phyloP scores from a whole-genome alignment of 2,113 vertebrate species.

The Rhabdornis inornatus region DNA sequence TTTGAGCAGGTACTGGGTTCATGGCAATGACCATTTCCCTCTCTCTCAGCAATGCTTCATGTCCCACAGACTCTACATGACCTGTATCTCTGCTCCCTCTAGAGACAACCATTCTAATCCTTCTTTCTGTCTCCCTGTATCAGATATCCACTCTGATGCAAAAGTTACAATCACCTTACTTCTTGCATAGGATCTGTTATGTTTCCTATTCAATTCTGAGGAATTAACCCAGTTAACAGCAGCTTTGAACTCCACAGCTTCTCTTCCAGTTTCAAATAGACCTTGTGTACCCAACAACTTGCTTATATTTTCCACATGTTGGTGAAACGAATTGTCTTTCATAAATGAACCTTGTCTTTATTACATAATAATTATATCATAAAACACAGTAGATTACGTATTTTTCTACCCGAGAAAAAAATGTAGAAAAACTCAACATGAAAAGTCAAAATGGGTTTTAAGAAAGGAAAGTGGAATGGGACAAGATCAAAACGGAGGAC shows the following conservation, averaged over 20 bases:
- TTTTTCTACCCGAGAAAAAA: background rate
- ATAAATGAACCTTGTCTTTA: background rate
- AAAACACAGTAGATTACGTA: background rate
- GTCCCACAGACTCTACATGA: background rate
- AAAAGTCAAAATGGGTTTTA: background rate
- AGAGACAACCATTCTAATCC: background rate
- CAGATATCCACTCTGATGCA: background rate
- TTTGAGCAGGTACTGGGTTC: background rate
- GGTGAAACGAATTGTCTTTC: background rate
- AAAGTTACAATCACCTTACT: background rate
- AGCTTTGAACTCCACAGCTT: background rate
- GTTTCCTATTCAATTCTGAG: background rate
- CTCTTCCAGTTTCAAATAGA: background rate
- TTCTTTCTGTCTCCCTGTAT: background rate
- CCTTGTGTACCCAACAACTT: background rate
- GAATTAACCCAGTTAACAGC: background rate
- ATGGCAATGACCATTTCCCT: background rate
- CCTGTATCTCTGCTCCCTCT: background rate
- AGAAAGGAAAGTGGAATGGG: background rate
- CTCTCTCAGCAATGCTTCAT: accelerated
- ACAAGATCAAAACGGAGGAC: background rate
- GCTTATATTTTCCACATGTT: background rate
- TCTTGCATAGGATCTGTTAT: background rate
- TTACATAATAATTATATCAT: background rate
- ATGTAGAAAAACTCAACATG: background rate